Base-by-base conservation (phyloP, 2,888 invertebrate species). In the Aquatica leii region DNA sequence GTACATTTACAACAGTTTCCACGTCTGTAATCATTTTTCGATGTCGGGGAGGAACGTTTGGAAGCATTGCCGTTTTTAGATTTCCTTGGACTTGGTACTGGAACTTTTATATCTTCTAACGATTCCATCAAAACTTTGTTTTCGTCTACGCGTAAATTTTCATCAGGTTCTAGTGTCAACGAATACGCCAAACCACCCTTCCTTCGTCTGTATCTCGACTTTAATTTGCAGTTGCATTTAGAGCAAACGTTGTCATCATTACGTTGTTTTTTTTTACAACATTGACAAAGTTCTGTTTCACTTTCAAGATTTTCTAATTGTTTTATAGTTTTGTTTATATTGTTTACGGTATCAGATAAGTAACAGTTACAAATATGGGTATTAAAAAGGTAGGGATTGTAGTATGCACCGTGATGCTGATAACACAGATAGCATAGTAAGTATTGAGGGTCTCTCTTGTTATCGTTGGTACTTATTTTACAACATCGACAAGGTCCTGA, bases 291-390 rank as follows among this genome's bases (percentile, higher is more conserved):
- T n/a, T 46, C 46, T 1, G 46, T 46, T 48, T 64, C 66, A 6
- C 50, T 52, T 63, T 67, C 68, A 34, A 77, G 73, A 18, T 82
- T 80, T 31, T 83, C 82, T 56, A 80, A 78, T 65, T 82, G 81
- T 2, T 83, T 78, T 73, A 74, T 82, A 80, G 71, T 66, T 14
- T 59, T 51, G 34, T 62, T 61, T 9, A 66, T 71, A 50, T 67
- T 53, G 9, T 69, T 31, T 20, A 67, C 37, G n/a, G 62, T 62
- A 0, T 54, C 34, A 9, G 24, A 2, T 4, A 24, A 24, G 6
- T 6, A 61, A 57, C 71, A 72, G 1, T 56, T 63, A 54, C 72
- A 73, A 43, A 65, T 57, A 49, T 74, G 70, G 12, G 68, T 69
- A 0, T 71, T 69, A 43, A 65, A 59, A 15, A 58, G 58, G 43